Conservation (phyloP, 2,888 invertebrate species). For the Lasioglossum oenotherae region DNA sequence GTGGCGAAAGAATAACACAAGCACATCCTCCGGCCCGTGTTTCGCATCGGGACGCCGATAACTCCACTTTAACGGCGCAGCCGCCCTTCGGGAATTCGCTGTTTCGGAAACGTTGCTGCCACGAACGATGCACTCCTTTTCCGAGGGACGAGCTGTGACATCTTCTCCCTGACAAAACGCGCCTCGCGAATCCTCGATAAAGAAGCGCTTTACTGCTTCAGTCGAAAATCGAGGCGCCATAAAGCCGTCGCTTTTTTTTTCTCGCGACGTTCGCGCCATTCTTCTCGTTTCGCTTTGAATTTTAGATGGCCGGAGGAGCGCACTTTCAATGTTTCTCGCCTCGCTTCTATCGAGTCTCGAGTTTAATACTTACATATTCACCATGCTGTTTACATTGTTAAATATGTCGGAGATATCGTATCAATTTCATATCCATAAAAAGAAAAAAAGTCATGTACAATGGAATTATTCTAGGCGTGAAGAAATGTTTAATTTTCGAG, state of each 20-base stretch:
- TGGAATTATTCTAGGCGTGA: no score
- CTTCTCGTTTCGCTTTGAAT: background rate
- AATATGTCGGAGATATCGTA: no score
- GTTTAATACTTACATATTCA: background rate
- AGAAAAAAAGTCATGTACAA: no score
- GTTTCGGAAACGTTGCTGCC: constrained; percentile 20
- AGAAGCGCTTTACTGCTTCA: background rate
- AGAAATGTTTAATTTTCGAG: no score
- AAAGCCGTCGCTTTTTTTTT: background rate
- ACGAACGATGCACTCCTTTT: background rate
- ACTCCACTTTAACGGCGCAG: constrained; percentile 45
- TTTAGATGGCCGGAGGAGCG: background rate
- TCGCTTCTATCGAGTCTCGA: background rate
- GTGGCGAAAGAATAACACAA: constrained; percentile 55
- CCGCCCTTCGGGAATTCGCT: constrained; percentile 31
- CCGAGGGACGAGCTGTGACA: background rate
- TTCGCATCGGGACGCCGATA: constrained; percentile 41
- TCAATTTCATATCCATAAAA: no score
- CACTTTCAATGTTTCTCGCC: background rate
- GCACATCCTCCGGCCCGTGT: constrained; percentile 21
- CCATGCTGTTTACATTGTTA: no score
- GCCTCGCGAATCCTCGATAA: background rate
- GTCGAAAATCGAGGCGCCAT: background rate
- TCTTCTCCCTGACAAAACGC: background rate
- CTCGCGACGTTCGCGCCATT: background rate